Percentiles rank a stretch among this genome's conserved stretches.
These are phyloP conservation scores for Gouania willdenowi DNA, from an alignment of 2,797 vertebrate genomes.

Conservation along the genomic window DNA sequence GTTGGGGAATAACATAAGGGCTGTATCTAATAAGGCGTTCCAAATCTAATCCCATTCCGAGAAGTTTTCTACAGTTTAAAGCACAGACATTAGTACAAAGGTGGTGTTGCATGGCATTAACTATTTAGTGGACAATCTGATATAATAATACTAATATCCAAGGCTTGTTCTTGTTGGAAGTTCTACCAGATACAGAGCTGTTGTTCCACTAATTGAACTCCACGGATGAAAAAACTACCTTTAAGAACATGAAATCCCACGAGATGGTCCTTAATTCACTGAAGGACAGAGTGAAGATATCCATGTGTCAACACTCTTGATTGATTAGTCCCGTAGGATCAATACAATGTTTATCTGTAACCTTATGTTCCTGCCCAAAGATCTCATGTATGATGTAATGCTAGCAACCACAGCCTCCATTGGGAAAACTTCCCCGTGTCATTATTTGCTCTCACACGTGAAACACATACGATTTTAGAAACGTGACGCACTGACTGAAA, in stretches of 20 bases:
- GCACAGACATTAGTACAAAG: background rate
- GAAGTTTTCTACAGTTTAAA: background rate
- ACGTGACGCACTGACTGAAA: no score
- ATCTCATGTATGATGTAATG: slow-evolving; percentile 23
- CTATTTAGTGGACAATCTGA: background rate
- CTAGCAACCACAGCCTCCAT: slow-evolving; percentile 16
- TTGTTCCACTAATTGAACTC: slow-evolving; percentile 33
- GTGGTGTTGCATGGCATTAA: background rate
- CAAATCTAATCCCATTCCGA: no score
- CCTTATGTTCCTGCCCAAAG: slow-evolving; percentile 22
- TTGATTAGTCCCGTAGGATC: slow-evolving; percentile 36
- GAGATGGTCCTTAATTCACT: slow-evolving; percentile 41
- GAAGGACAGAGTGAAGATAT: slow-evolving; percentile 27
- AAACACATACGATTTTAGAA: no score
- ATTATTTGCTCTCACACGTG: no score
- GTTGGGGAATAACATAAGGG: no score
- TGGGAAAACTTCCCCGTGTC: no score
- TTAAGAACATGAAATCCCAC: slow-evolving; percentile 30
- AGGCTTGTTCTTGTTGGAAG: background rate
- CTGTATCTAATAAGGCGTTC: no score
- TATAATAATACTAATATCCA: no score
- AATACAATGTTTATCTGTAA: slow-evolving; percentile 35
- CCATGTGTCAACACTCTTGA: slow-evolving; percentile 44
- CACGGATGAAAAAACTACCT: slow-evolving; percentile 19
- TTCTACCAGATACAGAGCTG: background rate